A percentile compares a stretch with the other conserved stretches of the same genome.
phyloP scores from a whole-genome alignment of 2,113 vertebrate species.

The Arizona elegans region DNA sequence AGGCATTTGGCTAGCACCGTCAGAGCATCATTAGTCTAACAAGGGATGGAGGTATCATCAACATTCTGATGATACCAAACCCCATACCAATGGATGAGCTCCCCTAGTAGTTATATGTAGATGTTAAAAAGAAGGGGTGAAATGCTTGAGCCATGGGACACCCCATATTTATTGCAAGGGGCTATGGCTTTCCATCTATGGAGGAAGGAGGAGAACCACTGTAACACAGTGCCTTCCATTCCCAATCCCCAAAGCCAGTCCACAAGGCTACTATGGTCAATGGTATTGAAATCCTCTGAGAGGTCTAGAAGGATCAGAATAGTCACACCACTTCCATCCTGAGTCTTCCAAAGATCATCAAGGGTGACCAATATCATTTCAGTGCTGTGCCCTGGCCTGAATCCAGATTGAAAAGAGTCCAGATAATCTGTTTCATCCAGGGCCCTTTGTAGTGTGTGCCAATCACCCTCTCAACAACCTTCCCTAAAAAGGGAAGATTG shows the following conservation, averaged over 20 bases:
- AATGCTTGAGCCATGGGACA: not conserved
- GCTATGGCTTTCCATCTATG: not conserved
- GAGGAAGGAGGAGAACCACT: not conserved
- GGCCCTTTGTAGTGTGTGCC: not conserved
- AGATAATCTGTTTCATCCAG: not conserved
- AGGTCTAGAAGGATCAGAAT: not conserved
- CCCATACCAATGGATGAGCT: not conserved
- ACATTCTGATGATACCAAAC: not conserved
- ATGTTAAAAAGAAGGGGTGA: not conserved
- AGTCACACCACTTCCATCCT: not conserved
- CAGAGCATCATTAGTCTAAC: not conserved
- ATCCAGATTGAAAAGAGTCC: no score
- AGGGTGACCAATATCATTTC: not conserved
- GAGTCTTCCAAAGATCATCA: not conserved
- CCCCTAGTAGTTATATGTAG: not conserved
- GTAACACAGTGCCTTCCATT: not conserved
- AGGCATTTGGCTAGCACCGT: not conserved
- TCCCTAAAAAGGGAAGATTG: not conserved
- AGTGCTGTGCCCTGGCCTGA: not conserved
- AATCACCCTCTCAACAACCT: not conserved
- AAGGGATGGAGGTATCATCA: not conserved
- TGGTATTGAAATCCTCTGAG: not conserved
- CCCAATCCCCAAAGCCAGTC: not conserved
- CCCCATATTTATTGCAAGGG: not conserved
- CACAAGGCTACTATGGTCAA: not conserved